Conservation (phyloP, 64 coral and sea anemone genomes). For the Cladopsammia gracilis region DNA sequence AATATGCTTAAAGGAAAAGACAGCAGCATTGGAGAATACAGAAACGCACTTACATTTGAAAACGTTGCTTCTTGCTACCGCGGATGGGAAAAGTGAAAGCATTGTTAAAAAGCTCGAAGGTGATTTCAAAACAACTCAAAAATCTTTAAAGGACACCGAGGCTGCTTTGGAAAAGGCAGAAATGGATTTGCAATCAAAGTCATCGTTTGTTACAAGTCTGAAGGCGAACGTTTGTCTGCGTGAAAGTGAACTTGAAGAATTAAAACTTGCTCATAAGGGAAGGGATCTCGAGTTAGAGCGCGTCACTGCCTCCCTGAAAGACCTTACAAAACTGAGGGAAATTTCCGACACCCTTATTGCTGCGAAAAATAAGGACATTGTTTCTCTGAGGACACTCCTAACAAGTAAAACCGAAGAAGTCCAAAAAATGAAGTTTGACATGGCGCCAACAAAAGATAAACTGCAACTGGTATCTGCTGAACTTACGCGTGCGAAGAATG, state of each 20-base stretch:
- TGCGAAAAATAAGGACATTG: not conserved
- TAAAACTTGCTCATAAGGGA: not conserved
- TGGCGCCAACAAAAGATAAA: not conserved
- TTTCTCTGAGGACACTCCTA: not conserved
- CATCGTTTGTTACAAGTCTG: not conserved
- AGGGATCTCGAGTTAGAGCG: not conserved
- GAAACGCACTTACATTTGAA: not conserved
- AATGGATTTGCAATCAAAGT: not conserved
- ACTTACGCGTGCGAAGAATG: not conserved
- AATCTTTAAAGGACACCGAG: not conserved
- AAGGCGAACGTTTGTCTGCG: not conserved
- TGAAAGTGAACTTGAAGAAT: not conserved
- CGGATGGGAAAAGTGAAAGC: not conserved
- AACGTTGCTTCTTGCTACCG: not conserved
- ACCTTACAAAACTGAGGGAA: not conserved
- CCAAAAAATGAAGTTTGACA: not conserved
- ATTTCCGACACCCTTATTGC: not conserved
- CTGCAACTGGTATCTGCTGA: not conserved
- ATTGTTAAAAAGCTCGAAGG: not conserved
- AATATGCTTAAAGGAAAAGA: slow-evolving; percentile 4
- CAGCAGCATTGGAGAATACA: not conserved
- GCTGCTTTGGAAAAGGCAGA: not conserved
- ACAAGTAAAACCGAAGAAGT: not conserved
- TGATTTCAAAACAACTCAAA: not conserved
- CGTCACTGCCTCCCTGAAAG: not conserved